Percentiles rank a stretch among this genome's conserved stretches.
Evolutionary conservation across 2,113 vertebrate genomes (phyloP).

Genomic region (Ranitomeya variabilis): DNA sequence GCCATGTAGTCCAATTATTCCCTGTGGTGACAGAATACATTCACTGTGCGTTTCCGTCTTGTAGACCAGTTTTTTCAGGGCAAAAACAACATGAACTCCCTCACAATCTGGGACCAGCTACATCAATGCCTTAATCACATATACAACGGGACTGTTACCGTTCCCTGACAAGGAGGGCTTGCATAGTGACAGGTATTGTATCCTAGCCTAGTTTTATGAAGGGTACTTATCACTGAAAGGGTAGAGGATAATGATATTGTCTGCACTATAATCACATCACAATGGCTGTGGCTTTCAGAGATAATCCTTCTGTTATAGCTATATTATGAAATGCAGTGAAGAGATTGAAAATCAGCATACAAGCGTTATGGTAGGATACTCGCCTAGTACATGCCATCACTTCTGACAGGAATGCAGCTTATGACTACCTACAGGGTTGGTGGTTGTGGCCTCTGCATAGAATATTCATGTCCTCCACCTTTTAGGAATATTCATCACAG

Average conservation of each 20-base stretch:
- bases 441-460: neutral
- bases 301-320: slow-evolving; percentile 1
- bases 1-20: neutral
- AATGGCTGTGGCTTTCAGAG: neutral
- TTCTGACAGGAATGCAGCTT: neutral
- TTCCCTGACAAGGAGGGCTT: neutral
- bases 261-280: neutral
- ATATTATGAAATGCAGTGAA: neutral
- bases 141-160: neutral
- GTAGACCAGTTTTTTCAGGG: neutral
- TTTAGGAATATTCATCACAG: no score
- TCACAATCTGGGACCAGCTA: slow-evolving; percentile 22
- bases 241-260: neutral
- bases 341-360: neutral
- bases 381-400: neutral
- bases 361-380: neutral
- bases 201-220: neutral
- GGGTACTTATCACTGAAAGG: neutral
- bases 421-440: neutral
- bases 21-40: neutral
- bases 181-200: neutral
- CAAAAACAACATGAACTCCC: neutral
- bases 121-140: slow-evolving; percentile 42
- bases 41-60: neutral
- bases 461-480: no score